Percentiles rank a stretch among this genome's conserved stretches.
These are phyloP conservation scores for Poecilobothrus nobilitatus DNA, from an alignment of 2,888 invertebrate species.

Conservation along the genomic window DNA sequence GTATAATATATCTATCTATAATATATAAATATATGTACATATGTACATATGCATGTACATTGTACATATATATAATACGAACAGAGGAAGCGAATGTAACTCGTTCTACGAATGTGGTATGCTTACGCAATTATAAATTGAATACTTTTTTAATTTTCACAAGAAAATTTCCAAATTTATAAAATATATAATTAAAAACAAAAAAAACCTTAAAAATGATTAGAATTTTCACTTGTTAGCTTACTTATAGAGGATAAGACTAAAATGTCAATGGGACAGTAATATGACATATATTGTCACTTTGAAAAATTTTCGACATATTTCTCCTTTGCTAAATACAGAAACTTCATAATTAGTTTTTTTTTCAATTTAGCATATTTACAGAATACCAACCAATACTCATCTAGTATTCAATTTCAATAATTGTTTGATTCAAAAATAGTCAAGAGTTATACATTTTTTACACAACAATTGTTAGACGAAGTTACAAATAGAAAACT, in stretches of 20 bases:
- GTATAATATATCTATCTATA: no score
- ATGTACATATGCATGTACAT: neutral
- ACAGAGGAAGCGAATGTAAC: neutral
- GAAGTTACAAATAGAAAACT: no score
- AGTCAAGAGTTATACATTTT: no score
- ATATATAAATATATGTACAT: neutral
- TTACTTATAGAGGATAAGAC: neutral
- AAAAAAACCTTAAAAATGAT: neutral
- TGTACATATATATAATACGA: neutral
- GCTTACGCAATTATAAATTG: slow-evolving; percentile 2
- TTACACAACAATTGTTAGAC: no score
- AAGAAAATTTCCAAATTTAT: no score
- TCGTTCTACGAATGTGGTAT: neutral
- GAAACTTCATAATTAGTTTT: neutral
- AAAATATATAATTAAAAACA: no score
- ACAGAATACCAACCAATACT: no score
- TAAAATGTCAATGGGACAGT: slow-evolving; percentile 1
- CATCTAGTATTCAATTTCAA: no score
- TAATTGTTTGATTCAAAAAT: no score
- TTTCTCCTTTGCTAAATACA: neutral
- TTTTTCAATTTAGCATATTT: no score
- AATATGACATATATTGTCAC: slow-evolving; percentile 1
- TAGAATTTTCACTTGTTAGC: neutral
- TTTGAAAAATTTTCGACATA: neutral
- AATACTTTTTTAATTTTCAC: neutral